Base-by-base conservation (phyloP, 2,888 invertebrate species). In the Pristionchus fissidentatus region DNA sequence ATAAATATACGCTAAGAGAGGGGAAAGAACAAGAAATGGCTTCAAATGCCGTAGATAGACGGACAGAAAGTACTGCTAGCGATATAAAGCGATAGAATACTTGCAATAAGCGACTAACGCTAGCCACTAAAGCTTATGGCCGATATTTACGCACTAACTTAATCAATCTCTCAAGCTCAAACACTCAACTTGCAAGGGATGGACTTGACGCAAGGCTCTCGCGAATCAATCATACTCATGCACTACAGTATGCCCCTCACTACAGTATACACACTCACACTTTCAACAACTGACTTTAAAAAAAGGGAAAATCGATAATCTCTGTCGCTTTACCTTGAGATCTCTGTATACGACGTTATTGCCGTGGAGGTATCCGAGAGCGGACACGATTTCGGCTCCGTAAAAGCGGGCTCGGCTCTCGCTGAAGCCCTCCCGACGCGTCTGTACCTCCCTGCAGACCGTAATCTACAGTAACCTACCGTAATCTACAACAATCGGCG, bases 381-480 rank as follows among this genome's bases (percentile, higher is more conserved):
- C 99, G 85, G 96, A 96, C 90, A 98, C 96, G 90, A 99, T 99
- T 94, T 99, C 98, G 38, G 98, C 98, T 86, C 97, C 98, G 94
- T 99, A 99, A 94, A 99, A 99, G 89, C 96, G 95, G 84, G 98
- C 97, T 90, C 98, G 95, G 87, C 97, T 97, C 94, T 99, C 99
- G 46, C 88, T 86, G 85, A 91, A 91, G 29, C 90, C 91, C 82
- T 91, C 91, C 79, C 89, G 89, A 70, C 86, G 84, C 75, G 84
- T 85, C 83, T 90, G 90, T 32, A 92, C 91, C 84, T 90, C 89
- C 70, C 85, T 43, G 73, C 38, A 49, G 19, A 26, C 29, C 26
- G n/a, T n/a, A 60, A 60, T 49, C 49, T 15, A 49, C 15, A 32
- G 70, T 32, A n/a, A 49, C 49, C 70, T 70, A 75, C 49, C 49